Evolutionary conservation across 2,113 vertebrate genomes (phyloP).

Genomic region (Solea senegalensis): DNA sequence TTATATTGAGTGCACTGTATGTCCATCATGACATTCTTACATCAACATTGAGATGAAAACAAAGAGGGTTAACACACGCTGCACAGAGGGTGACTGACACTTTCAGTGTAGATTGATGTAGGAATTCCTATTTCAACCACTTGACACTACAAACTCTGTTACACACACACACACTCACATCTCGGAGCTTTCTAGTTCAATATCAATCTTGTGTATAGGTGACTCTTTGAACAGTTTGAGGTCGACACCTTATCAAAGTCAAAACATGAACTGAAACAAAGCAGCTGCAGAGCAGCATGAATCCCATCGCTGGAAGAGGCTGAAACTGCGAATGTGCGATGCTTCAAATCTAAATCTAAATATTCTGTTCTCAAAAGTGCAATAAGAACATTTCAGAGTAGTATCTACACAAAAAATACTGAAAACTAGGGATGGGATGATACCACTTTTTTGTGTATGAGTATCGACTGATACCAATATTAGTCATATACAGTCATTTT

Average conservation of each 20-base stretch:
- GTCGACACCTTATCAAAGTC: neutral
- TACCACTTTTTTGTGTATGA: no score
- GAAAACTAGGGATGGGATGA: no score
- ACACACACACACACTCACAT: neutral
- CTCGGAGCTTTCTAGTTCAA: neutral
- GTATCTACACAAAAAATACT: no score
- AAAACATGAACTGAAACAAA: neutral
- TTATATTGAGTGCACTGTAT: no score
- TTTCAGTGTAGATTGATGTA: neutral
- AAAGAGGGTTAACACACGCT: constrained; percentile 1
- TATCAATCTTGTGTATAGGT: neutral
- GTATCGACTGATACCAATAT: no score
- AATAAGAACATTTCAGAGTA: no score
- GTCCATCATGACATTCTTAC: neutral
- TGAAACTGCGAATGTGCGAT: no score
- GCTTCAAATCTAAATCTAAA: no score
- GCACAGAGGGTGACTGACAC: neutral
- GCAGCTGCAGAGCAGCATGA: neutral
- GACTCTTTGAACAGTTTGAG: constrained; percentile 11
- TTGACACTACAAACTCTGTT: neutral
- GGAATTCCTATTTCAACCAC: neutral
- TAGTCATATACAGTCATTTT: no score
- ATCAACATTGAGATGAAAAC: constrained; percentile 11
- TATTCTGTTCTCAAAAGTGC: no score
- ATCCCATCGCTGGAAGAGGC: no score